Conservation (phyloP, 2,113 vertebrate species). For the Tragelaphus strepsiceros region DNA sequence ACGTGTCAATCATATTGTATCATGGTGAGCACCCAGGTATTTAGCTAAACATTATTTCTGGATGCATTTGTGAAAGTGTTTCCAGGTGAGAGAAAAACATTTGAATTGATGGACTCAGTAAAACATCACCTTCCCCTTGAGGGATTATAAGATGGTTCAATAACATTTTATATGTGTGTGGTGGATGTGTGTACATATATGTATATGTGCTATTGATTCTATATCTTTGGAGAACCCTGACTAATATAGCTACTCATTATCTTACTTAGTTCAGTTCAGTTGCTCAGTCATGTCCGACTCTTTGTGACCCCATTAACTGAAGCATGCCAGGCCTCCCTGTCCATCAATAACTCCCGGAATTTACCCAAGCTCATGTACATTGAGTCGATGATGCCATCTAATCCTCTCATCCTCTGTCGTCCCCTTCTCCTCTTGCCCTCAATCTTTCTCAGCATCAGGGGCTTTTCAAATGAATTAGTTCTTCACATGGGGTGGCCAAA, state of each 20-base stretch:
- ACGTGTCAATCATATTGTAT: background rate
- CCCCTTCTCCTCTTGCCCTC: background rate
- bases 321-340: background rate
- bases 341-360: rapidly evolving
- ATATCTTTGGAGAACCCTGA: background rate
- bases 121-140: background rate
- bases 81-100: background rate
- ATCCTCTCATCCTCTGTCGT: background rate
- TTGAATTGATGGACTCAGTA: background rate
- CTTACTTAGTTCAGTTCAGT: background rate
- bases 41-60: background rate
- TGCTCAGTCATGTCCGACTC: rapidly evolving
- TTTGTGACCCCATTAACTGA: background rate
- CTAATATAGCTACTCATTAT: background rate
- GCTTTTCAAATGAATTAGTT: background rate
- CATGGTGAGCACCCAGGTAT: background rate
- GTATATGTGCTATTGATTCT: background rate
- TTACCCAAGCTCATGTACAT: background rate
- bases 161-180: background rate
- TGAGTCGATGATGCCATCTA: background rate
- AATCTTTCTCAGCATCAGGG: background rate
- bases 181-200: background rate
- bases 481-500: background rate
- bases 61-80: background rate
- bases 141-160: background rate